A percentile compares a stretch with the other conserved stretches of the same genome.
These are phyloP conservation scores for Nowickia ferox DNA, from an alignment of 2,888 invertebrate species.

Conservation along the genomic window DNA sequence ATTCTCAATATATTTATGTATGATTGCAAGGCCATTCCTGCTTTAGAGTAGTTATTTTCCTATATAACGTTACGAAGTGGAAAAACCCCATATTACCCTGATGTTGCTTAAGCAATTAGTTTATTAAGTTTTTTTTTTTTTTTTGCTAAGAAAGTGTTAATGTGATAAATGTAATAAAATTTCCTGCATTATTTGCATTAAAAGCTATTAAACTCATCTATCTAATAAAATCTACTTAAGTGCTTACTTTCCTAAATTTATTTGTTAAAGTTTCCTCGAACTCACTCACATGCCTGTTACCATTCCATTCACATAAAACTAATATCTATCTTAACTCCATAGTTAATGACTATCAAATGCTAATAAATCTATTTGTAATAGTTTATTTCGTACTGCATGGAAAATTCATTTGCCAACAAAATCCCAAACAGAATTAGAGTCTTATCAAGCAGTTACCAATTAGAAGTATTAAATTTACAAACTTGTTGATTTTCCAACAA, in stretches of 20 bases:
- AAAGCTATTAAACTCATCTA: too few relatives aligned
- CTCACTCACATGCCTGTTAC: neutral
- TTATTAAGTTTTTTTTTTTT: too few relatives aligned
- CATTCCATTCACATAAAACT: neutral
- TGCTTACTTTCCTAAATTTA: neutral
- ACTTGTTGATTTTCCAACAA: constrained; percentile 55
- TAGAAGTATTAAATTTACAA: constrained; percentile 62
- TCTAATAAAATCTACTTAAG: too few relatives aligned
- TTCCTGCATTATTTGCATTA: too few relatives aligned
- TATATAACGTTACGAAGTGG: too few relatives aligned
- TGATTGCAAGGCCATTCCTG: too few relatives aligned
- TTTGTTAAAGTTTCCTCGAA: neutral
- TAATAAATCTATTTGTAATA: constrained; percentile 42
- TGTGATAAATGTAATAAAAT: too few relatives aligned
- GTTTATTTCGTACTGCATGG: neutral
- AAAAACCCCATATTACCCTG: too few relatives aligned
- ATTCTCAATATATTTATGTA: too few relatives aligned
- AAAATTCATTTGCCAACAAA: constrained; percentile 37
- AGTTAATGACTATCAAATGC: constrained; percentile 22
- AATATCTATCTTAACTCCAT: constrained; percentile 2
- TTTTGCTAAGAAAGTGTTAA: too few relatives aligned
- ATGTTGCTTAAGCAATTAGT: too few relatives aligned
- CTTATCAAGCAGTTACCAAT: constrained; percentile 41
- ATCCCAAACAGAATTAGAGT: constrained; percentile 16
- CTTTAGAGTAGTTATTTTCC: too few relatives aligned